Conservation (phyloP, 2,797 vertebrate genomes). For the Acanthiza pusilla region DNA sequence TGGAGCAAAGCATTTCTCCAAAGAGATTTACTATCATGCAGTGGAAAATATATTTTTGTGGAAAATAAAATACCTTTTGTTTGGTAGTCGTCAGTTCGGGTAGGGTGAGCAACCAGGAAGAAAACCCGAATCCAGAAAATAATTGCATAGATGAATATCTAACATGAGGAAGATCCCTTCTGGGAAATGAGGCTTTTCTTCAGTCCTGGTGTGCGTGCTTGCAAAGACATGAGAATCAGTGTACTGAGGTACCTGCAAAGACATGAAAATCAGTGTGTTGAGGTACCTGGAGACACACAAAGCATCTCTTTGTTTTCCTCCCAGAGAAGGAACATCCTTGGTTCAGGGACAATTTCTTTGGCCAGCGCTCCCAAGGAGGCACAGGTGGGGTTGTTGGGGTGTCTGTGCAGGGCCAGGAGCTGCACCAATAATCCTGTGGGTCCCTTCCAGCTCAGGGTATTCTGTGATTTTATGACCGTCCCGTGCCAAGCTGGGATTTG, state of each 20-base stretch:
- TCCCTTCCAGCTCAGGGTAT: not conserved
- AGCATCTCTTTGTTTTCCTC: not conserved
- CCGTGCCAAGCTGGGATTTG: not conserved
- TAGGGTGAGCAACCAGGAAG: not conserved
- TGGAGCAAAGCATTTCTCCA: not conserved
- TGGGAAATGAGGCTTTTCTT: conserved; percentile 10
- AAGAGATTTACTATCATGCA: not conserved
- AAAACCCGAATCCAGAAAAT: not conserved
- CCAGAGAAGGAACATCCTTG: not conserved
- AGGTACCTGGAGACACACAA: not conserved
- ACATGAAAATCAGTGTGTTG: not conserved
- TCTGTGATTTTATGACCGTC: too few relatives aligned
- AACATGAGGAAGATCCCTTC: not conserved
- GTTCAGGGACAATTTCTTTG: not conserved
- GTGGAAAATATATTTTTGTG: not conserved
- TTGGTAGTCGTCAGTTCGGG: not conserved
- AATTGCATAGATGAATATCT: not conserved
- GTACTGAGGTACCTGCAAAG: not conserved
- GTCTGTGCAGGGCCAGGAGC: not conserved
- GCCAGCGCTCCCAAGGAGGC: accelerated
- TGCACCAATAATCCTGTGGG: not conserved
- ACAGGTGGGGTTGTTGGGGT: not conserved
- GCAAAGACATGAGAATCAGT: not conserved
- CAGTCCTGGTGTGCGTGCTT: not conserved
- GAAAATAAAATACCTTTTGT: not conserved